Conservation (phyloP, 2,113 vertebrate genomes). For the Oophaga pumilio region DNA sequence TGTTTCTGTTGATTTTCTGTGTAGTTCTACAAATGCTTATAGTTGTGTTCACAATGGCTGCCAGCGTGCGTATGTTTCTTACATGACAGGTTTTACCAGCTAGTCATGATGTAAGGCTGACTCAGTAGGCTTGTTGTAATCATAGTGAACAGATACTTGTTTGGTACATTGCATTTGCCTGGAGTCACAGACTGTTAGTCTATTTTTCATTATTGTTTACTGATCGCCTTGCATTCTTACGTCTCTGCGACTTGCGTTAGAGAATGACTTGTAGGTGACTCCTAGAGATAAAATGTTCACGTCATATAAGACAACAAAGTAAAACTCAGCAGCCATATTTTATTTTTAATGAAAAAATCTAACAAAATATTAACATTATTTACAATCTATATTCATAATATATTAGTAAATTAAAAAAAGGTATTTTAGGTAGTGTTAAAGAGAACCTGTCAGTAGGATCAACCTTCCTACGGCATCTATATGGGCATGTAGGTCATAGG, state of each 20-base stretch:
- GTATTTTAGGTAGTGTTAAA: too few species aligned
- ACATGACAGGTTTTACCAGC: slow-evolving; percentile 17
- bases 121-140: neutral
- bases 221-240: neutral
- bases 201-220: neutral
- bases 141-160: neutral
- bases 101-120: neutral
- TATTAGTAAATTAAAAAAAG: too few species aligned
- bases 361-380: too few species aligned
- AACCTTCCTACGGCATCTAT: too few species aligned
- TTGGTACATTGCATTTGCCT: neutral
- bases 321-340: neutral
- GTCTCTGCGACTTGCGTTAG: neutral
- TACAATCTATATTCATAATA: too few species aligned
- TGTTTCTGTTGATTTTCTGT: neutral
- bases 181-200: neutral
- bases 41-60: neutral
- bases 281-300: neutral
- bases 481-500: too few species aligned
- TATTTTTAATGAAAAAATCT: neutral
- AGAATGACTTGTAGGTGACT: neutral
- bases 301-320: neutral
- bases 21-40: neutral
- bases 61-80: neutral
- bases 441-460: too few species aligned